phyloP scores from a whole-genome alignment of 2,888 invertebrate genomes.

The Lithophane ornitopus region DNA sequence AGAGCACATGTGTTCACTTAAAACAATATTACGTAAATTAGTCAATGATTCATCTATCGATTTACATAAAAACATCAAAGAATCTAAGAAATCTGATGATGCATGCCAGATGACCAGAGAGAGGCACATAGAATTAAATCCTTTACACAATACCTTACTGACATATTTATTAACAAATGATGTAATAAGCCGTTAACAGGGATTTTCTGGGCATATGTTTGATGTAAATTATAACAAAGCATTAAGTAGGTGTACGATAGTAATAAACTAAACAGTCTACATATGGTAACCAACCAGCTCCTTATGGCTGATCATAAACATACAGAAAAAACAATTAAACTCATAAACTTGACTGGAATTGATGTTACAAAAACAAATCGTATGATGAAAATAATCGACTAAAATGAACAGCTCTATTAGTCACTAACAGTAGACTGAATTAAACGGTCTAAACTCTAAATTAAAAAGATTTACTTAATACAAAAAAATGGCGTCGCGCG shows the following conservation, averaged over 20 bases:
- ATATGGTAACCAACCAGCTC: slow-evolving; percentile 61
- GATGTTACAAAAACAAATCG: slow-evolving; percentile 25
- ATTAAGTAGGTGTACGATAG: slow-evolving; percentile 51
- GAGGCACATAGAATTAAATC: slow-evolving; percentile 12
- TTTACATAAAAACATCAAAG: slow-evolving; percentile 17
- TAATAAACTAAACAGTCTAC: slow-evolving; percentile 58
- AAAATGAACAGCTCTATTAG: slow-evolving; percentile 4
- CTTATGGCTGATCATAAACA: slow-evolving; percentile 52
- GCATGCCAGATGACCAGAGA: slow-evolving; percentile 28
- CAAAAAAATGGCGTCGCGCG: slow-evolving; percentile 4
- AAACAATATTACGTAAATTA: slow-evolving; percentile 41
- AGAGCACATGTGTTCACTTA: slow-evolving; percentile 19
- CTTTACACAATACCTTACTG: slow-evolving; percentile 15
- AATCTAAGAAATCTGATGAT: slow-evolving; percentile 47
- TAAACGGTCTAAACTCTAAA: background rate
- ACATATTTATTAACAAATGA: slow-evolving; percentile 46
- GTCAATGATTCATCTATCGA: slow-evolving; percentile 33
- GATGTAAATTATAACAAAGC: slow-evolving; percentile 62
- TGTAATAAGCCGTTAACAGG: slow-evolving; percentile 61
- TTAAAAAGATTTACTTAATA: background rate
- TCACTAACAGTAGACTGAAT: background rate
- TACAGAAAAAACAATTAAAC: slow-evolving; percentile 40
- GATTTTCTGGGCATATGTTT: slow-evolving; percentile 67
- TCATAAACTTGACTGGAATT: slow-evolving; percentile 14
- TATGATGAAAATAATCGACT: slow-evolving; percentile 38